phyloP scores from a whole-genome alignment of 2,888 invertebrate species.

The Archips xylosteana region DNA sequence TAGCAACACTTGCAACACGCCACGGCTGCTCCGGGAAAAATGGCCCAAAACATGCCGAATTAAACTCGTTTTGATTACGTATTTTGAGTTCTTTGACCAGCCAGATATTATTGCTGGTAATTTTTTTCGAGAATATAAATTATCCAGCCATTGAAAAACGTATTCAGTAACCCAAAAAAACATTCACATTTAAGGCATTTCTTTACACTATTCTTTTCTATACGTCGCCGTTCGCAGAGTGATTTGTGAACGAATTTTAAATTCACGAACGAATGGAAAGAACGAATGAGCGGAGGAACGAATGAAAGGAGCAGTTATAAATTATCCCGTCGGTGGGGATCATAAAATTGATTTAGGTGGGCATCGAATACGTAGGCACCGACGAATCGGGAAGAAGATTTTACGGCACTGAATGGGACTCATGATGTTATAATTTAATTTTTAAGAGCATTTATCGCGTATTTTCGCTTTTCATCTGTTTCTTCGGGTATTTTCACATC shows the following conservation, averaged over 20 bases:
- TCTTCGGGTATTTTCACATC: neutral
- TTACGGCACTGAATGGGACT: neutral
- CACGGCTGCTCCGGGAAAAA: no score
- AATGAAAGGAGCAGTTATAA: slow-evolving; percentile 39
- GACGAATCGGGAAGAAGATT: slow-evolving; percentile 20
- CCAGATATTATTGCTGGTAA: no score
- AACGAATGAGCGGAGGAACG: slow-evolving; percentile 22
- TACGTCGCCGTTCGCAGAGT: slow-evolving; percentile 23
- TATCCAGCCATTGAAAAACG: neutral
- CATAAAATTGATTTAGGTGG: slow-evolving; percentile 41
- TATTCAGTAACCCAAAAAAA: slow-evolving; percentile 2
- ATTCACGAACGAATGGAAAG: slow-evolving; percentile 26
- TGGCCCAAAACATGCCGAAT: no score
- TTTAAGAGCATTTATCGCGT: neutral
- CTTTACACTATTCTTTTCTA: slow-evolving; percentile 9
- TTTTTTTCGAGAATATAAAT: no score
- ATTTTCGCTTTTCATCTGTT: neutral
- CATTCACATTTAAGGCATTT: slow-evolving; percentile 6
- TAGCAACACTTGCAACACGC: no score
- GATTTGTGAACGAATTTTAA: slow-evolving; percentile 38
- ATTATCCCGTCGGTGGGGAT: slow-evolving; percentile 36
- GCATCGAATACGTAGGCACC: slow-evolving; percentile 18
- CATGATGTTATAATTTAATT: slow-evolving; percentile 7
- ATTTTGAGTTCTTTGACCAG: no score
- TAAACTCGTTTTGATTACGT: no score